Conservation (phyloP, 2,113 vertebrate species). For the Puffinus mauretanicus region DNA sequence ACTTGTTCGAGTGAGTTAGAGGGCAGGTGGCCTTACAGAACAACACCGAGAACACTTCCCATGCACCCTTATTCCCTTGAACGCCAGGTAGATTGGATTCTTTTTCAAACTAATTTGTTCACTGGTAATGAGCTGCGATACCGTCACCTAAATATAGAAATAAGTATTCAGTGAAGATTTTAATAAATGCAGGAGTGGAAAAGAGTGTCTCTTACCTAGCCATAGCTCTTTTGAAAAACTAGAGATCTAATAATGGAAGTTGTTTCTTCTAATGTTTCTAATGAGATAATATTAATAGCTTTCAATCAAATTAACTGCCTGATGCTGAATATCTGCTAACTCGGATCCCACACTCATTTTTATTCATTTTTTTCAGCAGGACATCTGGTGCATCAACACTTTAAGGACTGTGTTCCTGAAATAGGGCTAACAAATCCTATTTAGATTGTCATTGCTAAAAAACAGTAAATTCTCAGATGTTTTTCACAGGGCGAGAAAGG, state of each 20-base stretch:
- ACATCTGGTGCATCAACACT: slow-evolving; percentile 17
- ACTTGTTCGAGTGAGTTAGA: not conserved
- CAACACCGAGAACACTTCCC: not conserved
- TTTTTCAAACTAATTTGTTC: slow-evolving; percentile 47
- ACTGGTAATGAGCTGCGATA: slow-evolving; percentile 26
- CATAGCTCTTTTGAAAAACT: not conserved
- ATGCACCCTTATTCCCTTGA: not conserved
- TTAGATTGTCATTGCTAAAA: not conserved
- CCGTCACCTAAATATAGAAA: slow-evolving; percentile 5
- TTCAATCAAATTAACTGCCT: slow-evolving; percentile 22
- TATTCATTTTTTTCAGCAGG: not conserved
- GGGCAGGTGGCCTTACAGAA: not conserved
- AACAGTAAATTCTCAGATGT: not conserved
- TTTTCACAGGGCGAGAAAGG: not conserved
- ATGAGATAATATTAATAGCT: slow-evolving; percentile 49
- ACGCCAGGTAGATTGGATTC: slow-evolving; percentile 9
- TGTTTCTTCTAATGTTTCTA: not conserved
- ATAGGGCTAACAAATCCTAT: slow-evolving; percentile 30
- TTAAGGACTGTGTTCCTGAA: slow-evolving; percentile 41
- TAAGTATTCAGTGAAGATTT: slow-evolving; percentile 9
- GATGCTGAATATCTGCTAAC: slow-evolving; percentile 3
- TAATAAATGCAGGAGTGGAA: not conserved
- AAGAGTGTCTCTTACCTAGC: not conserved
- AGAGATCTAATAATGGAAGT: slow-evolving; percentile 5
- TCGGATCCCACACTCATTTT: not conserved